Percentiles rank a stretch among this genome's conserved stretches.
phyloP scores from a whole-genome alignment of 2,113 vertebrate genomes.

The Dromiciops gliroides region DNA sequence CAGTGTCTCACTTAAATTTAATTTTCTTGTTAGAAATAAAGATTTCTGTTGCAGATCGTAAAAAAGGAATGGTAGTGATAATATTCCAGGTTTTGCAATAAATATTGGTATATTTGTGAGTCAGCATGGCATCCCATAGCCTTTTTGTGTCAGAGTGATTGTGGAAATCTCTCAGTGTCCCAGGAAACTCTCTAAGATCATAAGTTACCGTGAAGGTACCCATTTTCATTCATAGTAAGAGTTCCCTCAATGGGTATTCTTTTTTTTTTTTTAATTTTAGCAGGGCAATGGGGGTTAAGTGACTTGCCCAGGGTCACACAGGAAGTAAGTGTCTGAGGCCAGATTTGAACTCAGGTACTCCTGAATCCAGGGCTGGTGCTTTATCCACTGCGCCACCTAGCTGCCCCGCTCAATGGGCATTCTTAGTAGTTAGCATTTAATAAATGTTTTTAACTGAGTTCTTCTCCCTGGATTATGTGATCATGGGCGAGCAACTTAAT shows the following conservation, averaged over 20 bases:
- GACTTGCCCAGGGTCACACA: too few species aligned
- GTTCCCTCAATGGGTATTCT: background rate
- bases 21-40: background rate
- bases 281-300: too few species aligned
- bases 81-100: background rate
- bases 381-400: too few species aligned
- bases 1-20: background rate
- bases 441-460: background rate
- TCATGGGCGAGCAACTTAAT: background rate
- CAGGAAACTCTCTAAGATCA: background rate
- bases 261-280: too few species aligned
- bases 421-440: background rate
- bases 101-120: background rate
- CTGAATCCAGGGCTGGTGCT: too few species aligned
- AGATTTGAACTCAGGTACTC: too few species aligned
- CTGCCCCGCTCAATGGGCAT: too few species aligned
- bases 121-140: background rate
- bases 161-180: background rate
- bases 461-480: background rate
- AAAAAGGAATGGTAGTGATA: background rate
- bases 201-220: background rate
- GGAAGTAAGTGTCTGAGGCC: too few species aligned
- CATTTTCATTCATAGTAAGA: background rate
- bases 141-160: background rate
- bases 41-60: background rate